These are phyloP conservation scores for Leucophenga varia DNA, from an alignment of 1,140 invertebrate species.

Conservation along the genomic window DNA sequence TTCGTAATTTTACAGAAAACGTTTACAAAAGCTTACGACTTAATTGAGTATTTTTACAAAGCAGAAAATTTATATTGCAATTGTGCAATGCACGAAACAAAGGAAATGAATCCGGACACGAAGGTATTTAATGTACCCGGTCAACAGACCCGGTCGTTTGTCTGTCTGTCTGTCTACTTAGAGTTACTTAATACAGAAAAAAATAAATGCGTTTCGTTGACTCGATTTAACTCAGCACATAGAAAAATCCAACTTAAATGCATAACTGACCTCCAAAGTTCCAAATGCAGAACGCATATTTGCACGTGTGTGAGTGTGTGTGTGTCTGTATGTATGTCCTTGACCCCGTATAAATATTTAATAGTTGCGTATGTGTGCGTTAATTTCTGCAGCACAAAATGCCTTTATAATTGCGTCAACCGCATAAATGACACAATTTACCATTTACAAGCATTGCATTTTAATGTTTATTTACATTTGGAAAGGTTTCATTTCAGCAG, in stretches of 20 bases:
- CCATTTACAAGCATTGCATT: conserved; percentile 28
- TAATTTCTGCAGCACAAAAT: too few species aligned
- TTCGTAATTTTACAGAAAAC: too few species aligned
- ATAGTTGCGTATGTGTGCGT: conserved; percentile 8
- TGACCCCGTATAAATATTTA: conserved; percentile 36
- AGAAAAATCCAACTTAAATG: too few species aligned
- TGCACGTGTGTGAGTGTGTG: too few species aligned
- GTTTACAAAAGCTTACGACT: too few species aligned
- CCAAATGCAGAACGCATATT: conserved; percentile 15
- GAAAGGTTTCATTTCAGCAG: conserved; percentile 18
- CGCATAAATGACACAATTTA: conserved; percentile 39
- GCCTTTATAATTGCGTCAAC: conserved; percentile 31
- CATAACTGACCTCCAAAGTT: conserved; percentile 25
- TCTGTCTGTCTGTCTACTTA: conserved; percentile 14
- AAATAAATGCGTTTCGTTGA: too few species aligned
- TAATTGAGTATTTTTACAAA: too few species aligned
- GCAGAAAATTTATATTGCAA: too few species aligned
- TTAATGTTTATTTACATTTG: conserved; percentile 39
- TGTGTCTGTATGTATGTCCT: conserved; percentile 24
- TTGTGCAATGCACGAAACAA: too few species aligned
- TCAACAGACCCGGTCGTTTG: conserved; percentile 33
- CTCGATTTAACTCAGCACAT: too few species aligned
- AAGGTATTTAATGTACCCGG: conserved; percentile 39
- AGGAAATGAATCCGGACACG: conserved; percentile 39
- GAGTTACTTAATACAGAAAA: too few species aligned